Evolutionary conservation across 2,113 vertebrate genomes (phyloP), one percentile per base, ranked within the genome.

Genomic region (Alces alces): DNA sequence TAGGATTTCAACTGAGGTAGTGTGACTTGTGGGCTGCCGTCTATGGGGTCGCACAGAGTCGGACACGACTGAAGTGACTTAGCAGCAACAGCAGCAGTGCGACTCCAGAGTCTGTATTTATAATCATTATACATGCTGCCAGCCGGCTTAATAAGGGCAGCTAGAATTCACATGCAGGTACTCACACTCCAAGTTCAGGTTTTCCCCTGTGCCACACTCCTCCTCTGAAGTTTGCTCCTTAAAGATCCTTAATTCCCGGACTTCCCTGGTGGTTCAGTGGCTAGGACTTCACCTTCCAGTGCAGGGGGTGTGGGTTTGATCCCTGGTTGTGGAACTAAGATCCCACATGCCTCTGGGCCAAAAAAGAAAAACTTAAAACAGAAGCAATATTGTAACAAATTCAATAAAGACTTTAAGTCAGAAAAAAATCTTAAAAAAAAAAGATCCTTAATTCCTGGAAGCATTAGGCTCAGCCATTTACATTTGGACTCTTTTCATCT

Each of bases 401-500:
- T 76, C n/a, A 70, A 70, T 70, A 43, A 76, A 76, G 70, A 43
- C 23, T 76, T 73, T 76, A 76, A 76, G 13, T 76, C 23, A 14
- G 12, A 33, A 43, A 76, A 76, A 15, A 43, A 76, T 76, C 6
- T 70, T 76, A 15, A 43, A 73, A 43, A 43, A 57, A 43, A 79
- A 96, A 96, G 57, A 95, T 86, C 70, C 17, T 50, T 86, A 86
- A 95, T 96, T 96, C 57, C 70, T 86, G 43, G 14, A 96, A 95
- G 83, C 47, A 83, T 86, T 61, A 87, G 85, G 78, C 6, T 21
- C 16, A 78, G 82, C 54, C 64, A 89, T 95, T 96, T 89, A 83
- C 47, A 79, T 54, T 90, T 96, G 95, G 85, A 83, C 36, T 95
- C 55, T 96, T 97, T 96, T 97, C 94, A 70, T 96, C 78, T 91